Evolutionary conservation across 2,797 vertebrate species (phyloP).

Genomic region (Sparidentex hasta): DNA sequence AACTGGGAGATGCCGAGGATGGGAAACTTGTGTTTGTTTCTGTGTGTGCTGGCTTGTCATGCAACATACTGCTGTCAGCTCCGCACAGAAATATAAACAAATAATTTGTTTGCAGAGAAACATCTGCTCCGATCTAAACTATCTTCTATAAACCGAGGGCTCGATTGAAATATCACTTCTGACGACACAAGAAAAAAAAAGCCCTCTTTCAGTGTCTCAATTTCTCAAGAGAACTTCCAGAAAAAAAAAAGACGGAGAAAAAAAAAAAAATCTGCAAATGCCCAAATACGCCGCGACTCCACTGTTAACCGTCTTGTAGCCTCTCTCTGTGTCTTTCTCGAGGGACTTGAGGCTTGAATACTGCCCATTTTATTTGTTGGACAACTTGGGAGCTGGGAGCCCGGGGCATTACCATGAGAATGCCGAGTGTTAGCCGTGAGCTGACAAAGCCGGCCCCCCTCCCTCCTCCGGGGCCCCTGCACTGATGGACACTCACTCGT

Average conservation of each 20-base stretch:
- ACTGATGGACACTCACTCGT: conserved; percentile 97
- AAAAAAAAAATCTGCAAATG: conserved; percentile 64
- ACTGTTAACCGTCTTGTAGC: conserved; percentile 84
- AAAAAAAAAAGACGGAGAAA: conserved; percentile 22
- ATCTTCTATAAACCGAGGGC: conserved; percentile 67
- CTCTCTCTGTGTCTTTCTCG: conserved; percentile 81
- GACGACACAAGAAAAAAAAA: conserved; percentile 36
- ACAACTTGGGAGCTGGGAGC: conserved; percentile 94
- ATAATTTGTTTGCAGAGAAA: conserved; percentile 69
- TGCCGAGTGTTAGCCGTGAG: conserved; percentile 90
- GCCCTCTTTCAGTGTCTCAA: conserved; percentile 75
- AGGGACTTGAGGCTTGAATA: conserved; percentile 91
- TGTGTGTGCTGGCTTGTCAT: conserved; percentile 70
- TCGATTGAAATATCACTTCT: conserved; percentile 83
- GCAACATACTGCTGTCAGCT: conserved; percentile 63
- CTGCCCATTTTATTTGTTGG: conserved; percentile 97
- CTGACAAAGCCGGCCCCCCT: conserved; percentile 93
- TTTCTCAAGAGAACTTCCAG: conserved; percentile 76
- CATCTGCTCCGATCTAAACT: conserved; percentile 76
- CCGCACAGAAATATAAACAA: conserved; percentile 66
- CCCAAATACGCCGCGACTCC: conserved; percentile 77
- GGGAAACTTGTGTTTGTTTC: conserved; percentile 75
- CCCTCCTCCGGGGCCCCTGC: conserved; percentile 88
- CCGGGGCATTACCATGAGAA: conserved; percentile 97
- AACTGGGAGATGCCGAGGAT: conserved; percentile 71